Evolutionary conservation across 2,113 vertebrate genomes (phyloP).

Genomic region (Toxotes chatareus): DNA sequence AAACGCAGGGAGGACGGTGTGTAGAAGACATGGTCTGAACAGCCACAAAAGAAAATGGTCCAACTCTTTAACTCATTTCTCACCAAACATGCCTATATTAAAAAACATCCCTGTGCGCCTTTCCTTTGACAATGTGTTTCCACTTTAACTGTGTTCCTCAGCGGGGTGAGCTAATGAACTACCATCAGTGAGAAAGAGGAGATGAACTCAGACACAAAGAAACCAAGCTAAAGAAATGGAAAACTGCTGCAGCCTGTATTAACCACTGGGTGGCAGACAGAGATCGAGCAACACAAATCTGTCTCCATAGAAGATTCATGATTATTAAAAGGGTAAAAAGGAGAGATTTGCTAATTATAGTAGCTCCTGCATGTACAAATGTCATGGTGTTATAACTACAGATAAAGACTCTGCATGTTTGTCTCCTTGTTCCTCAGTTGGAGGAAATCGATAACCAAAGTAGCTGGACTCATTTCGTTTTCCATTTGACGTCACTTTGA

Average conservation of each 20-base stretch:
- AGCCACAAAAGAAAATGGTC: slow-evolving; percentile 12
- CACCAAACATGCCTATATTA: not conserved
- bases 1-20: slow-evolving; percentile 23
- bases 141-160: not conserved
- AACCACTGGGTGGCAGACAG: slow-evolving; percentile 74
- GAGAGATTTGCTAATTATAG: not conserved
- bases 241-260: not conserved
- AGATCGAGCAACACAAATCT: slow-evolving; percentile 1
- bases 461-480: not conserved
- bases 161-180: not conserved
- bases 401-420: not conserved
- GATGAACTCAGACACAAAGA: not conserved
- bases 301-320: no score
- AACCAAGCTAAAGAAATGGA: not conserved
- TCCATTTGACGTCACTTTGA: not conserved
- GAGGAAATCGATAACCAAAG: not conserved
- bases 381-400: not conserved
- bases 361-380: not conserved
- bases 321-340: no score
- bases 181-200: not conserved
- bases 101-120: not conserved
- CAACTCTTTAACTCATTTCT: not conserved
- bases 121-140: not conserved
- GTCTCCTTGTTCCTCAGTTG: not conserved
- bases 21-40: slow-evolving; percentile 39